phyloP scores from a whole-genome alignment of 1,140 invertebrate genomes.

The Rhyacophila brunnea region DNA sequence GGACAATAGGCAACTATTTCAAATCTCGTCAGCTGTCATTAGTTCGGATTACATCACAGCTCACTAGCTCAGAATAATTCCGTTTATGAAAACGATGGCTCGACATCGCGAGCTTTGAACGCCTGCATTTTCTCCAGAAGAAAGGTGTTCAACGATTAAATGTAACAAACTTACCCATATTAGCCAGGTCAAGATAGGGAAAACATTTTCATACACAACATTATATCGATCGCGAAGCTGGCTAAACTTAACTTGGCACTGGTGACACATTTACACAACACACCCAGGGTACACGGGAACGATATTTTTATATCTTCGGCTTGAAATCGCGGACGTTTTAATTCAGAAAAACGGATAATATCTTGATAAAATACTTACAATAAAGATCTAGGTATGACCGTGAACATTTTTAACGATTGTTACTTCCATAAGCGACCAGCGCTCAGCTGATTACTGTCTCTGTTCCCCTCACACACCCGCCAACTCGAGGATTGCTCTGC shows the following conservation, averaged over 20 bases:
- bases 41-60: conserved; percentile 20
- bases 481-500: not conserved
- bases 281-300: not conserved
- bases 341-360: conserved; percentile 11
- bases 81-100: not conserved
- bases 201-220: conserved; percentile 14
- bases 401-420: conserved; percentile 15
- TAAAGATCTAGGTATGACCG: conserved; percentile 22
- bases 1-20: too few relatives aligned
- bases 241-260: conserved; percentile 11
- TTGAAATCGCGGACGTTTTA: not conserved
- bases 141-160: not conserved
- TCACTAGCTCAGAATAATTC: conserved; percentile 2
- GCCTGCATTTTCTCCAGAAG: too few relatives aligned
- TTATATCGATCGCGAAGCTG: conserved; percentile 18
- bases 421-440: conserved; percentile 17
- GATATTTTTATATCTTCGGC: not conserved
- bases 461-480: conserved; percentile 6
- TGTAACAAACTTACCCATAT: conserved; percentile 18
- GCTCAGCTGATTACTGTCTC: conserved; percentile 22
- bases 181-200: conserved; percentile 22
- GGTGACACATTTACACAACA: conserved; percentile 21
- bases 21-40: conserved; percentile 4
- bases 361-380: conserved; percentile 18
- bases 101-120: not conserved